Evolutionary conservation across 2,113 vertebrate species (phyloP), one percentile per base, ranked within the genome.

Genomic region (Gobiocypris rarus): DNA sequence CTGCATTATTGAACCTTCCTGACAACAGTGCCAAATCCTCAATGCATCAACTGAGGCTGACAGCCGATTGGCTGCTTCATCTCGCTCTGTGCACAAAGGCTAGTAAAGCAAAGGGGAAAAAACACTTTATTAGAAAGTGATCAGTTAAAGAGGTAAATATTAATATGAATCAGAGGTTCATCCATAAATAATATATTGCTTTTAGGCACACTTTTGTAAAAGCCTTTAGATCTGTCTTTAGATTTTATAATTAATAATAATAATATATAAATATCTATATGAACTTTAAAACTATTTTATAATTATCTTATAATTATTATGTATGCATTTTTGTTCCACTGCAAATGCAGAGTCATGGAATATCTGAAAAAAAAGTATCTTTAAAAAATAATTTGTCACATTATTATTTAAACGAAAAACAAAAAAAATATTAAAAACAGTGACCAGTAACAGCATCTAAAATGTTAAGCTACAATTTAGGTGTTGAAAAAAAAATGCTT

Each of bases 1-100:
- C 77, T 65, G 77, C 59, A 65, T 80, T 65, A 34, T 65, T 65
- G 41, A 63, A 65, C 24, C 14, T 26, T 41, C 22, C 31, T 41
- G 75, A 43, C 52, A 77, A 77, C 56, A 31, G 2, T 38, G 59
- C 15, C 41, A 31, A 26, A 50, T 65, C 24, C 38, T 22, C 58
- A 61, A 19, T 80, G 59, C 59, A 65, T 65, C 59, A 48, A 4
- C 41, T 5, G 9, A 5, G 24, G 41, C 59, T 65, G 54, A n/a
- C n/a, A 1, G 75, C 54, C 0, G 74, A 75, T 9, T 54, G 48
- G 48, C 43, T 50, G 24, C 2, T 4, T 74, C 11, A 0, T 50
- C 43, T 17, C 28, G 11, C 38, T 41, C 24, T 45, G 0, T 22
- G 2, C 14, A 52, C 50, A 9, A 9, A 75, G 11, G 52, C 24